Base-by-base conservation (phyloP, 2,888 invertebrate species). In the Exephanes ischioxanthus region DNA sequence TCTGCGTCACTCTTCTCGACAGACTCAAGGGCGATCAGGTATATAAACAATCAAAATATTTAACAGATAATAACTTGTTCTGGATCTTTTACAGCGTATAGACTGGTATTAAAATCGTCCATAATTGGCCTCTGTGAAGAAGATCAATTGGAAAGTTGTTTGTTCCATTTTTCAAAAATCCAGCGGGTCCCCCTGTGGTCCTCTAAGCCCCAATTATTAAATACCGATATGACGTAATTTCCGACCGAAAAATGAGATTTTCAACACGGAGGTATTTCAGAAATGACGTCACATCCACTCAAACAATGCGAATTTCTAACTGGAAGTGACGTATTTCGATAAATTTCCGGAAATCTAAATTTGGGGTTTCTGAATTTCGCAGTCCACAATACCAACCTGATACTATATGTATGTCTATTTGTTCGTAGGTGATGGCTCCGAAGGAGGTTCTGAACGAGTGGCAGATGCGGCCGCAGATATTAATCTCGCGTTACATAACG, bases 21-120 rank as follows among this genome's bases (percentile, higher is more conserved):
- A 96, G 99, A 87, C 96, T 99, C 61, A 97, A 98, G 92, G 98
- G 98, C 33, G 99, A 99, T 94, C 99, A 99, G 96, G 97, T 99
- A 94, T 91, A 90, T 82, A 53, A 70, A 30, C 5, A 61, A 76
- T n/a, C n/a, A 14, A 16, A 48, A 48, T 48, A 16, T 16, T 3
- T 48, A 48, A 16, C 16, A 48, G 3, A 16, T 16, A 1, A 16
- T 48, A 48, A 48, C 0, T 16, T 4, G 4, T 48, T 14, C 16
- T 16, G 16, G 16, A 16, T 48, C 1, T 48, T 16, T 16, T 48
- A 41, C 11, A 11, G 11, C 0, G 11, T 41, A 41, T 2, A 9
- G 41, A 41, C 2, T 11, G 41, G 0, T 11, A 41, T 41, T 48
- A 16, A 48, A 48, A 48, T 16, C 16, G 3, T 48, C 16, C 16